Percentiles rank a stretch among this genome's conserved stretches.
Evolutionary conservation across 2,888 invertebrate species (phyloP).

Genomic region (Chironomus tentans): DNA sequence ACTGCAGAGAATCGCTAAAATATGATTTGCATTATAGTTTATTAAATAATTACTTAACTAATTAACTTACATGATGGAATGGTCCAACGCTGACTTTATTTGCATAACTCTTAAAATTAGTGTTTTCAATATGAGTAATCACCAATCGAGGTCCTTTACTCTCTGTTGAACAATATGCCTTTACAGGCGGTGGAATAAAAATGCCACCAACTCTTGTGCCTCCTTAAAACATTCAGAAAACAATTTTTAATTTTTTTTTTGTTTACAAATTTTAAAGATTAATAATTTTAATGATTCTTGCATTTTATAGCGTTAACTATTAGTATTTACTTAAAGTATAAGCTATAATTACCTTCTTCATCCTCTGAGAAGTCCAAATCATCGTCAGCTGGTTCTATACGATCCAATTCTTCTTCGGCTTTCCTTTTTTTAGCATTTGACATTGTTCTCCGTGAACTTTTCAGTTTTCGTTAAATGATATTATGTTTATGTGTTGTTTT

Average conservation of each 20-base stretch:
- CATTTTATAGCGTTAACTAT: too few species aligned
- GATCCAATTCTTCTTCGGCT: not conserved
- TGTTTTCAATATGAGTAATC: conserved; percentile 81
- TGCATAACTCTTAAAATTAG: conserved; percentile 96
- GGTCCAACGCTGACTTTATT: conserved; percentile 77
- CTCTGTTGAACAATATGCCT: conserved; percentile 60
- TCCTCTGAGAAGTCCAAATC: conserved; percentile 14
- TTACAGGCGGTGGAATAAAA: conserved; percentile 71
- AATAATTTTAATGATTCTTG: not conserved
- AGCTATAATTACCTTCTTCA: conserved; percentile 14
- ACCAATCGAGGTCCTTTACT: conserved; percentile 74
- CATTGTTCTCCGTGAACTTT: not conserved
- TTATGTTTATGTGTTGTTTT: too few species aligned
- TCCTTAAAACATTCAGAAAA: conserved; percentile 40
- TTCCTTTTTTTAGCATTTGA: not conserved
- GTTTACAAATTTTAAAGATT: not conserved
- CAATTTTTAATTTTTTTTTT: not conserved
- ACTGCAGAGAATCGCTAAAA: conserved; percentile 88
- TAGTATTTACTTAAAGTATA: not conserved
- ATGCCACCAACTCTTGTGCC: conserved; percentile 69
- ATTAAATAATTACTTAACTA: too few species aligned
- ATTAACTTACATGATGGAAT: conserved; percentile 74
- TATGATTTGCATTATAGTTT: conserved; percentile 29
- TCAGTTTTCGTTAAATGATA: too few species aligned
- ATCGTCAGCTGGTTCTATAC: not conserved